These are phyloP conservation scores for Avahi laniger DNA, from an alignment of 2,797 vertebrate species.

Conservation along the genomic window DNA sequence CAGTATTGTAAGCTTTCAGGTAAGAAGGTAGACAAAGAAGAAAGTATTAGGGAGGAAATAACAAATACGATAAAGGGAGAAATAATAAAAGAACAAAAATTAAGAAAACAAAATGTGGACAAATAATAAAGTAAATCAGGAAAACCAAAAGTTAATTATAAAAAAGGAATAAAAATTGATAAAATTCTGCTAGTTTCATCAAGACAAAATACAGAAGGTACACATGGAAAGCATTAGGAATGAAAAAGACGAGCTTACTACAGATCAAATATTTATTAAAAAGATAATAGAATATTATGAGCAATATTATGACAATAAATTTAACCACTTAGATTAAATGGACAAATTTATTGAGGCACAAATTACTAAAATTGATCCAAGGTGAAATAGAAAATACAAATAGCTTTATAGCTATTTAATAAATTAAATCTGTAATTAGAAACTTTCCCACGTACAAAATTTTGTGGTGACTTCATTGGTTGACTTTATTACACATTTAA, in stretches of 20 bases:
- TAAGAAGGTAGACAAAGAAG: not conserved
- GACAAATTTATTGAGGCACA: not conserved
- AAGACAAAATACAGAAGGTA: not conserved
- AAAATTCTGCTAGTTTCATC: not conserved
- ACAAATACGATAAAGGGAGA: not conserved
- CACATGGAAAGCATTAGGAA: not conserved
- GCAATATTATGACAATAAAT: not conserved
- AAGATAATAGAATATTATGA: not conserved
- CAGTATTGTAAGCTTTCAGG: not conserved
- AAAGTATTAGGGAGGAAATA: not conserved
- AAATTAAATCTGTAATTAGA: not conserved
- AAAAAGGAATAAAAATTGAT: not conserved
- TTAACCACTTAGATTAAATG: not conserved
- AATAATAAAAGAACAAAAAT: not conserved
- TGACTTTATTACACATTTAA: not conserved
- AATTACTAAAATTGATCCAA: not conserved
- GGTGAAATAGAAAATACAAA: not conserved
- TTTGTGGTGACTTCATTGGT: not conserved
- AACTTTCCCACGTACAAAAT: not conserved
- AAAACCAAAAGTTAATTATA: not conserved
- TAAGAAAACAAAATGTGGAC: not conserved
- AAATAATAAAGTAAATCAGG: not conserved
- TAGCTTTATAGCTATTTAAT: not conserved
- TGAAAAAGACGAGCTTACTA: not conserved
- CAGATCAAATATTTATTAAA: not conserved